These are phyloP conservation scores for Papilio xuthus DNA, from an alignment of 1,140 invertebrate species.

Conservation along the genomic window DNA sequence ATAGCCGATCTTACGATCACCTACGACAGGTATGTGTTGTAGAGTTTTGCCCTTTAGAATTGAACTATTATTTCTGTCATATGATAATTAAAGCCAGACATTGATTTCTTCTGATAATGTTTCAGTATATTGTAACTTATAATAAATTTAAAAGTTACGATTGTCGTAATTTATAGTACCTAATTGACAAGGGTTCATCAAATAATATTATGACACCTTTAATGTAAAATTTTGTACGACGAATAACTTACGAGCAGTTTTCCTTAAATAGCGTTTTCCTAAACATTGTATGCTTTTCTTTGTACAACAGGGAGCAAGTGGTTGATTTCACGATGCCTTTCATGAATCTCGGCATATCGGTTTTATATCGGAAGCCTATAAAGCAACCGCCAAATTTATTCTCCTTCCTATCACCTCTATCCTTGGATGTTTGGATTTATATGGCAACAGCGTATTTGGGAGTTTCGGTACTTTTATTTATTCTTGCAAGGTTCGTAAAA, in stretches of 20 bases:
- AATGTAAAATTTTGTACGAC: neutral
- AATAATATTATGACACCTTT: no score
- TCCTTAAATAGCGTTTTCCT: neutral
- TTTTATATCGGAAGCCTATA: constrained; percentile 95
- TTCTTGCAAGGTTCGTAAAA: constrained; percentile 91
- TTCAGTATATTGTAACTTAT: no score
- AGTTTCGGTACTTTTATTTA: constrained; percentile 95
- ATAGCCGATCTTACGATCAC: constrained; percentile 97
- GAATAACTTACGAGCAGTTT: neutral
- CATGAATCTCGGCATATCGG: constrained; percentile 97
- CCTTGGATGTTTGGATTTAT: constrained; percentile 97
- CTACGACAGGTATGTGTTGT: constrained; percentile 84
- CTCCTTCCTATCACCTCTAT: constrained; percentile 96
- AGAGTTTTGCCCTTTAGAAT: neutral
- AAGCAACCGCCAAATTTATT: constrained; percentile 96
- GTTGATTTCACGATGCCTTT: constrained; percentile 98
- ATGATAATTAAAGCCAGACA: neutral
- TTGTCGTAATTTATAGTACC: no score
- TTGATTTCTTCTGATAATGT: neutral
- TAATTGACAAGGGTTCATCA: no score
- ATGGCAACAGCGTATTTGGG: constrained; percentile 97
- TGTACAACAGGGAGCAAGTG: constrained; percentile 83
- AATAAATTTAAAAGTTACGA: no score
- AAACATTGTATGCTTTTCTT: constrained; percentile 31
- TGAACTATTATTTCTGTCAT: neutral